A percentile compares a stretch with the other conserved stretches of the same genome.
Evolutionary conservation across 2,888 invertebrate species (phyloP).

Genomic region (Cryptocephalus primarius): DNA sequence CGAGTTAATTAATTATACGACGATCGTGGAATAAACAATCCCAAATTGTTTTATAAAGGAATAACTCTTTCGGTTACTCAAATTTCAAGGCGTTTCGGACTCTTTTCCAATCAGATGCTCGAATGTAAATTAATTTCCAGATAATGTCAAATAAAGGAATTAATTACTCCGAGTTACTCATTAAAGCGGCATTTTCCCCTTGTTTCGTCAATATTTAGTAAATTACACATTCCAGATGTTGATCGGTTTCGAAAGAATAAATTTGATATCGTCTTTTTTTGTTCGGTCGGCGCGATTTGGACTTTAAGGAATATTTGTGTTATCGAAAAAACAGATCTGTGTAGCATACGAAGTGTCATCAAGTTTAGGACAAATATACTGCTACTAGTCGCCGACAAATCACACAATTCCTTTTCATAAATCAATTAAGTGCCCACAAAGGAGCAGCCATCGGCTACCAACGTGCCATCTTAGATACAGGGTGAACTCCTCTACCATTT

Average conservation of each 20-base stretch:
- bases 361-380: constrained; percentile 20
- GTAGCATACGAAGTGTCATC: constrained; percentile 16
- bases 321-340: constrained; percentile 14
- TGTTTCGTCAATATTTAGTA: not conserved
- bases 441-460: not conserved
- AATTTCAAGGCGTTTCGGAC: too few species aligned
- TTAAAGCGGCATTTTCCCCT: not conserved
- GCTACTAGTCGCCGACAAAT: constrained; percentile 32
- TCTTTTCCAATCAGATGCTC: too few species aligned
- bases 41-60: too few species aligned
- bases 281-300: constrained; percentile 8
- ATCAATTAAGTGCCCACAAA: constrained; percentile 26
- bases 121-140: not conserved
- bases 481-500: not conserved
- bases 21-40: too few species aligned
- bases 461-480: not conserved
- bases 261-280: constrained; percentile 12
- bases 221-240: constrained; percentile 1
- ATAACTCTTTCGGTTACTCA: too few species aligned
- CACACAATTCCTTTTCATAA: constrained; percentile 36
- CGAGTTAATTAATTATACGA: too few species aligned
- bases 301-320: constrained; percentile 14
- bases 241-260: constrained; percentile 15
- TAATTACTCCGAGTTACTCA: not conserved
- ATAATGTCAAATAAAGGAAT: not conserved